Base-by-base conservation (phyloP, 1,140 invertebrate genomes). In the Berghia stephanieae region DNA sequence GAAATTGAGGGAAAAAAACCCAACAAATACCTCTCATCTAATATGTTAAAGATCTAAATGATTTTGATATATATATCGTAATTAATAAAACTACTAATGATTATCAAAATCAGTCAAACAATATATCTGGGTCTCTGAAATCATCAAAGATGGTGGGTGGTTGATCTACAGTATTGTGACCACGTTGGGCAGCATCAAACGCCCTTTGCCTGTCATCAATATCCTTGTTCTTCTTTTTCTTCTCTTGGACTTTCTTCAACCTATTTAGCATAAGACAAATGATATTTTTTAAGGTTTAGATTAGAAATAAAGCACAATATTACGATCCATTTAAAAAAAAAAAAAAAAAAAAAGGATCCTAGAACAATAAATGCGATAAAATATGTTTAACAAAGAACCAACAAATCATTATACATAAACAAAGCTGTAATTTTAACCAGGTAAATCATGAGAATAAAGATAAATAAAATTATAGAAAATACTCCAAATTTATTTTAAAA, bases 191-290 rank as follows among this genome's bases (percentile, higher is more conserved):
- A 92, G 82, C 79, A 86, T 88, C 21, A 88, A 88, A 70, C 70
- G 21, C 57, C 63, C 82, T 81, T 55, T 71, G 46, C 36, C 68
- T 70, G 46, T 89, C 89, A 36, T 81, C 82, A 63, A 70, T 70
- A 27, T 77, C 81, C 78, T 78, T 80, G 3, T 86, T 81, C 55
- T 83, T 88, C 82, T 94, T 94, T 83, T 95, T 95, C 85, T 95
- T 94, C 87, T 96, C 90, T 77, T 92, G 96, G 87, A 98, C 96
- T 89, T 98, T 99, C 91, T 99, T 99, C 83, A 99, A 91, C 78
- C 91, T 91, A 66, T 36, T 75, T 79, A 75, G 78, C 67, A 76
- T 77, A 66, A 80, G 63, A 44, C 43, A 55, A 44, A n/a, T n/a
- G n/a, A n/a, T n/a, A n/a, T n/a, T n/a, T n/a, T n/a, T n/a, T n/a